Evolutionary conservation across 2,113 vertebrate genomes (phyloP).

Genomic region (Epinephelus moara): DNA sequence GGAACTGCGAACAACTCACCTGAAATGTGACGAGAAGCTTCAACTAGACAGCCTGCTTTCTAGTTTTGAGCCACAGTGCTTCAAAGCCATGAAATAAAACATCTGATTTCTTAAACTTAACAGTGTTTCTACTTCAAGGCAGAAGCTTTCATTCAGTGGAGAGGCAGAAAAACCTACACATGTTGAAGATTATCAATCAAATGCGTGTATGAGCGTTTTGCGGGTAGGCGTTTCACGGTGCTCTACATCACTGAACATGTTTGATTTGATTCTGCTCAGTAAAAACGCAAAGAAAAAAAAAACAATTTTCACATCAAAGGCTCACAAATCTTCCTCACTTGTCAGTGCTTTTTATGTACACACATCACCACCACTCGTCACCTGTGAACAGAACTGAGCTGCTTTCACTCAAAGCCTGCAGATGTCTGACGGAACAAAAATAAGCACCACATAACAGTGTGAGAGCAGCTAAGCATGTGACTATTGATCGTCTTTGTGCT

Average conservation of each 20-base stretch:
- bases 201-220: neutral
- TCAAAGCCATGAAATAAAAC: neutral
- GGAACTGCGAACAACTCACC: too few relatives aligned
- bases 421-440: constrained; percentile 1
- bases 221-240: neutral
- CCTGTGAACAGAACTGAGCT: neutral
- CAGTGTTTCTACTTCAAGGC: neutral
- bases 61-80: neutral
- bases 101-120: neutral
- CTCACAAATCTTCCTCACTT: constrained; percentile 6
- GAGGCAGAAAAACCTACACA: neutral
- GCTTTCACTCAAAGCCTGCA: neutral
- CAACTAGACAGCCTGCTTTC: neutral
- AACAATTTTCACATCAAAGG: constrained; percentile 5
- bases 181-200: neutral
- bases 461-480: constrained; percentile 17
- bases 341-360: neutral
- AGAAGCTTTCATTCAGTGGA: neutral
- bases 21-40: too few relatives aligned
- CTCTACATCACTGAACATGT: neutral
- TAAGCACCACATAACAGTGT: constrained; percentile 8
- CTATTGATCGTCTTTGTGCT: constrained; percentile 40
- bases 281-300: neutral
- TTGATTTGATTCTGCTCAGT: constrained; percentile 2
- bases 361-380: neutral